These are phyloP conservation scores for Melozone crissalis DNA, from an alignment of 2,113 vertebrate genomes.

Conservation along the genomic window DNA sequence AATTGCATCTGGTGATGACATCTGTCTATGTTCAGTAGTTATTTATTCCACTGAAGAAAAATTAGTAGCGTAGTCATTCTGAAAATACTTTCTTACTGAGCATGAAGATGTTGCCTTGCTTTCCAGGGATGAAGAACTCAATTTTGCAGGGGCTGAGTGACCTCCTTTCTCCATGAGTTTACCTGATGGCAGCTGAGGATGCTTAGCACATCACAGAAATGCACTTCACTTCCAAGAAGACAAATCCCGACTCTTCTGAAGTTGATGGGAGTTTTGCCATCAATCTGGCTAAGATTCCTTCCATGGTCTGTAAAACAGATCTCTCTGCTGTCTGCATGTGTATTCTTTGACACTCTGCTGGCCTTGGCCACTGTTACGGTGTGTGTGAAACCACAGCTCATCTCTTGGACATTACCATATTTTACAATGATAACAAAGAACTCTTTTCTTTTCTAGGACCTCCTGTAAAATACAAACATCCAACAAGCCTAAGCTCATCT, in stretches of 20 bases:
- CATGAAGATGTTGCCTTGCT: background rate
- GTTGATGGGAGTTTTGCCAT: background rate
- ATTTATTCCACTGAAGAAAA: conserved; percentile 14
- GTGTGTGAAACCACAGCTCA: background rate
- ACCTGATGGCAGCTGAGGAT: background rate
- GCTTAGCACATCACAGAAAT: background rate
- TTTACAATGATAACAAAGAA: background rate
- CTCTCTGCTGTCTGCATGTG: background rate
- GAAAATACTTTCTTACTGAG: background rate
- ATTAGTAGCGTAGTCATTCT: background rate
- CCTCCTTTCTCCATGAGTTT: background rate
- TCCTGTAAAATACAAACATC: background rate
- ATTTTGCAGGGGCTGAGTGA: background rate
- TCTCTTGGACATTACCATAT: background rate
- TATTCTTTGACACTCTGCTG: background rate
- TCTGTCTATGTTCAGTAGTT: background rate
- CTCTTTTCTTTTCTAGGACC: background rate
- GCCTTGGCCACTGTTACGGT: background rate
- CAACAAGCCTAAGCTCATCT: background rate
- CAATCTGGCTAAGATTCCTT: background rate
- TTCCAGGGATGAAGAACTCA: background rate
- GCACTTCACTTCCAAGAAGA: background rate
- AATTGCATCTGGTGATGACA: conserved; percentile 34
- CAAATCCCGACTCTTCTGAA: background rate
- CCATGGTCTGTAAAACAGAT: background rate